Evolutionary conservation across 2,888 invertebrate genomes (phyloP), one percentile per base, ranked within the genome.

Genomic region (Elmis aenea): DNA sequence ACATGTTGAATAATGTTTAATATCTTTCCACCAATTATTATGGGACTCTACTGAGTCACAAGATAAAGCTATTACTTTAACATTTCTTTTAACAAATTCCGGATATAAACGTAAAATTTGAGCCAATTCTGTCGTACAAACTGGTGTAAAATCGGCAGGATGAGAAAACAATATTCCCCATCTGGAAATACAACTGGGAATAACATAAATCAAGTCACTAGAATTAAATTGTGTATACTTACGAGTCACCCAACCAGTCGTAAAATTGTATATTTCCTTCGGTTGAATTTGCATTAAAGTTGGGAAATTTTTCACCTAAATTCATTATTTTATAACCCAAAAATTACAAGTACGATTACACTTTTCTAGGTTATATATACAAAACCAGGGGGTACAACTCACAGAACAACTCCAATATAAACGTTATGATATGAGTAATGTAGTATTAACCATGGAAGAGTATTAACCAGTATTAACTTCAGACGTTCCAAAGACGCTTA

Each of bases 81-180:
- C 81, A 51, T 83, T 81, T 2, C 94, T 76, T 58, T 83, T 84
- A 8, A 70, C 55, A 61, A 96, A 96, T 62, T 93, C 87, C 0
- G 85, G 82, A 37, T 78, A 55, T 26, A 94, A 64, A 40, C 79
- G 73, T 0, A 83, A 77, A 1, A 90, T 83, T 36, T 83, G 71
- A 0, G 89, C 85, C 32, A 99, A 71, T 69, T 97, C 97, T 0
- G 96, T 97, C 0, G 97, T 99, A 60, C 97, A 97, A 0, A 99
- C 96, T 0, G 97, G 97, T 0, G 97, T 99, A 66, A 86, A 99
- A 67, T 97, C 97, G 13, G 91, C 86, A 0, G 97, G 97, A 70
- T 99, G 97, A 1, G 95, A 95, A 67, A 97, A 97, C 15, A 99
- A 68, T 40, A 97, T 83, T 4, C 85, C 90, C 97, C 97, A 99